Conservation (phyloP, 2,888 invertebrate species). For the Zaprionus bogoriensis region DNA sequence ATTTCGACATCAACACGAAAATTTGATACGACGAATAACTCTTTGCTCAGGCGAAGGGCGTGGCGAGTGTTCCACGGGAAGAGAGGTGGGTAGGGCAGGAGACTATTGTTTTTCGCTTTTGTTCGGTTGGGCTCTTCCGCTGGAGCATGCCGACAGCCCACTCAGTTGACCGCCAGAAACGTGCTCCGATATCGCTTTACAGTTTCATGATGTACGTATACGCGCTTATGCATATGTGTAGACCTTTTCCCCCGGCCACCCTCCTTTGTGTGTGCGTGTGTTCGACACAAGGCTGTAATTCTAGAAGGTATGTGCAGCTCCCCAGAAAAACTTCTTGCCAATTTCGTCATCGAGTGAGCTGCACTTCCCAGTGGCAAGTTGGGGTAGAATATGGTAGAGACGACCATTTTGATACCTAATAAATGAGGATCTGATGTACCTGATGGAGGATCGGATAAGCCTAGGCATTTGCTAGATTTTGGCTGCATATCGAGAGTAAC, state of each 20-base stretch:
- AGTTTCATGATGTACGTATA: slow-evolving; percentile 27
- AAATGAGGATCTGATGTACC: not conserved
- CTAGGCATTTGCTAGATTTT: too few relatives aligned
- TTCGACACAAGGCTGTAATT: too few relatives aligned
- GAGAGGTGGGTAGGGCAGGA: not conserved
- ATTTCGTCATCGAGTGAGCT: slow-evolving; percentile 31
- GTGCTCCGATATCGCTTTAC: slow-evolving; percentile 65
- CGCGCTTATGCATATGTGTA: slow-evolving; percentile 1
- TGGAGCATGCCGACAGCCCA: slow-evolving; percentile 3
- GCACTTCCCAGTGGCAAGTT: too few relatives aligned
- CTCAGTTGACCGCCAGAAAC: slow-evolving; percentile 36
- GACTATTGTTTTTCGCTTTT: slow-evolving; percentile 17
- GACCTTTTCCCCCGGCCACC: not conserved
- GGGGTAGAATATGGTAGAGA: not conserved
- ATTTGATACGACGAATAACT: slow-evolving; percentile 41
- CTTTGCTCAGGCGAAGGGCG: not conserved
- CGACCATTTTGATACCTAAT: not conserved
- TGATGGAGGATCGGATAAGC: too few relatives aligned
- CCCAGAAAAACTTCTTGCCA: slow-evolving; percentile 5
- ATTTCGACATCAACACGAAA: slow-evolving; percentile 22
- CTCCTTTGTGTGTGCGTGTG: not conserved
- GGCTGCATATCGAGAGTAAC: too few relatives aligned
- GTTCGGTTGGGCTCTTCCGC: slow-evolving; percentile 26
- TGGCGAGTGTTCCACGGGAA: not conserved
- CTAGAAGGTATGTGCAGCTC: slow-evolving; percentile 1